These are phyloP conservation scores for Malacoraja senta DNA, from an alignment of 2,797 vertebrate genomes.

Conservation along the genomic window DNA sequence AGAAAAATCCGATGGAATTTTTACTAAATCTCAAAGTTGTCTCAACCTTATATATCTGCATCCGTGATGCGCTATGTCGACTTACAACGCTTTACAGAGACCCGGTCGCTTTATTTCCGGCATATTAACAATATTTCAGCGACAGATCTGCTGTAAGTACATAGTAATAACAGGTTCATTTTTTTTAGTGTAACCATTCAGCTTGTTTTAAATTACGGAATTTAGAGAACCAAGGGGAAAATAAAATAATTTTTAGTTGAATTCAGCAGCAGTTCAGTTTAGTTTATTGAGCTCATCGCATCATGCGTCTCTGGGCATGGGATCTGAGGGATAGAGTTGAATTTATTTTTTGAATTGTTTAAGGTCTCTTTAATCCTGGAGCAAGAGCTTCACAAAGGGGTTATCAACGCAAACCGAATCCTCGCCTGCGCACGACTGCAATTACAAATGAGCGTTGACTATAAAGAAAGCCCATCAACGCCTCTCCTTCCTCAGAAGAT, in stretches of 20 bases:
- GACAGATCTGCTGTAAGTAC: background rate
- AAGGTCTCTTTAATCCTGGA: background rate
- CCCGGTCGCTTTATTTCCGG: background rate
- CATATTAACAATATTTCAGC: background rate
- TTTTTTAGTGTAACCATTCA: background rate
- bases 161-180: background rate
- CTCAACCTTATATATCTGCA: background rate
- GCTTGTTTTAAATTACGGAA: too few relatives aligned
- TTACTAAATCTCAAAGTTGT: background rate
- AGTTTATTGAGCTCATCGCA: background rate
- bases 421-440: background rate
- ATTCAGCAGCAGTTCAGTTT: background rate
- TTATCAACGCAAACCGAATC: background rate
- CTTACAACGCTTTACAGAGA: background rate
- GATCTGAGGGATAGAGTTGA: background rate
- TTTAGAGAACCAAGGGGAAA: too few relatives aligned
- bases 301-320: background rate
- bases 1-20: background rate
- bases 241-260: background rate
- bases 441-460: background rate
- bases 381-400: background rate
- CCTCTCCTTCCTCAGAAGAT: too few relatives aligned
- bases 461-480: too few relatives aligned
- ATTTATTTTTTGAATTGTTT: background rate
- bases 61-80: background rate